Conservation (phyloP, 2,113 vertebrate genomes). For the Sminthopsis crassicaudata region DNA sequence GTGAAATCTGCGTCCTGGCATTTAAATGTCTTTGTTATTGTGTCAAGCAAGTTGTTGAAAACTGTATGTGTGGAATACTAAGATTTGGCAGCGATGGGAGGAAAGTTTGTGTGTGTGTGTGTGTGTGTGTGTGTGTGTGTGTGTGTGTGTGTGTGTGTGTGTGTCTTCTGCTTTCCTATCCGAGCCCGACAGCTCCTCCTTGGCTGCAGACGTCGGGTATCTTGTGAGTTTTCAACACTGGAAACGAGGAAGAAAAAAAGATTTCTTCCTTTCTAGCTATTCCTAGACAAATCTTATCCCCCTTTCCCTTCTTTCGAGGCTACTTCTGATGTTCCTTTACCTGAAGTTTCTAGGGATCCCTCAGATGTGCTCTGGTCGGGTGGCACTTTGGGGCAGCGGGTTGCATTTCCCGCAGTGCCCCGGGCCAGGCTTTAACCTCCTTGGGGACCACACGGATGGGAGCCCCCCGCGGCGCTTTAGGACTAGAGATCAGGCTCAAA, state of each 20-base stretch:
- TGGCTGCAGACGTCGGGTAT: conserved; percentile 44
- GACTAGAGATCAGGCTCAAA: background rate
- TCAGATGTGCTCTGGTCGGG: background rate
- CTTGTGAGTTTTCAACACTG: conserved; percentile 24
- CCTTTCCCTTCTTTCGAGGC: background rate
- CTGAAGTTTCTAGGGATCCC: background rate
- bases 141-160: rapidly evolving
- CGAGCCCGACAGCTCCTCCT: conserved; percentile 46
- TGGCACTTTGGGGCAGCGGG: background rate
- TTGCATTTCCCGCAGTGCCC: background rate
- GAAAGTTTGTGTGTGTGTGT: conserved; percentile 21
- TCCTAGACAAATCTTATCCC: background rate
- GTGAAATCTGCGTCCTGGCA: conserved; percentile 49
- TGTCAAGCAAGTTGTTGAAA: conserved; percentile 62
- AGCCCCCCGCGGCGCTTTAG: background rate
- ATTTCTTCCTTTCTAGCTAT: conserved; percentile 18
- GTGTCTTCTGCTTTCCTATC: conserved; percentile 40
- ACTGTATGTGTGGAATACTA: conserved; percentile 49
- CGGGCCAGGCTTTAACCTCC: background rate
- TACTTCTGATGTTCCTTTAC: background rate
- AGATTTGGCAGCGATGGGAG: conserved; percentile 39
- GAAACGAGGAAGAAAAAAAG: conserved; percentile 31
- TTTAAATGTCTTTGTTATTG: conserved; percentile 69
- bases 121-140: conserved; percentile 19
- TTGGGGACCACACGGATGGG: background rate